Evolutionary conservation across 1,140 invertebrate species (phyloP), one percentile per base, ranked within the genome.

Genomic region (Laupala kohalensis): DNA sequence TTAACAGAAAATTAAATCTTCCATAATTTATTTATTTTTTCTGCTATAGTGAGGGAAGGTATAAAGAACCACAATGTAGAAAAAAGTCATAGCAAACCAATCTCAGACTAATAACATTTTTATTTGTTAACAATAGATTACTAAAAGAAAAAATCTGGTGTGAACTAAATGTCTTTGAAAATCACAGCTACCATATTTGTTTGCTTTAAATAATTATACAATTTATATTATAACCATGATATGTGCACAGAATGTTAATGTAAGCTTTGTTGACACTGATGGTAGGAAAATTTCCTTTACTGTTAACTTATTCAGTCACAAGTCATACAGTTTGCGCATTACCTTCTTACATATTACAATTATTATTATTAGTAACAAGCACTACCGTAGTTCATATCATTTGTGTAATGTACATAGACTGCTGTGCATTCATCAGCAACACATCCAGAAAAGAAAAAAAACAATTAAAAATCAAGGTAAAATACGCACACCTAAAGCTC

Each of bases 201-300:
- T 53, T 53, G 37, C 37, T 53, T 19, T 19, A 53, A 53, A 53
- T 53, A 53, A 53, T 9, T 53, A 53, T 53, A 53, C 37, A 53
- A 53, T 53, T 13, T 53, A 53, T 19, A 53, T 19, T 71, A 53
- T 65, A 65, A 25, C 27, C 70, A 65, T 71, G 70, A 71, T 71
- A 71, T 71, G 70, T 71, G 70, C 70, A 71, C 70, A 71, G 28
- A 71, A 71, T 68, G 24, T 68, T 68, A 68, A 68, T 68, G 15
- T 53, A 68, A 68, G 67, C 67, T 68, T 68, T 12, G 37, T 23
- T 68, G 28, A 68, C 67, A 68, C 29, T 68, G 29, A 68, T 13
- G 37, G 19, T 53, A 53, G 37, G 37, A 53, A 53, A 53, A 13
- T 19, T 53, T 53, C 9, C 19, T 53, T 53, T 19, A 9, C 37